These are phyloP conservation scores for Carabus problematicus DNA, from an alignment of 2,888 invertebrate genomes.

Conservation along the genomic window DNA sequence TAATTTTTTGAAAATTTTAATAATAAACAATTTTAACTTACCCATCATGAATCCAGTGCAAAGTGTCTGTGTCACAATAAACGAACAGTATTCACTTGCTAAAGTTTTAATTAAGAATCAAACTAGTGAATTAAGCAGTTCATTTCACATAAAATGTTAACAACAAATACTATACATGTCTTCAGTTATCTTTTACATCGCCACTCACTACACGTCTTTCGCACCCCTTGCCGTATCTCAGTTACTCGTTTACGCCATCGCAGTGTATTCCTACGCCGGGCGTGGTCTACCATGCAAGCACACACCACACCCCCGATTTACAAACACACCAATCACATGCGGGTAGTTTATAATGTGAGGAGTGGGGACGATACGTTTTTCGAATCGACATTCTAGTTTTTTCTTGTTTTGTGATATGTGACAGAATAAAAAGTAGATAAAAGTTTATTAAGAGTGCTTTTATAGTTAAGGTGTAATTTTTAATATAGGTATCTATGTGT, in stretches of 20 bases:
- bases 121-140: not conserved
- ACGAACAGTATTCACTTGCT: too few relatives aligned
- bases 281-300: constrained; percentile 7
- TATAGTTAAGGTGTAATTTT: constrained; percentile 41
- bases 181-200: not conserved
- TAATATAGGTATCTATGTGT: constrained; percentile 29
- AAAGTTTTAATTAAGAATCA: too few relatives aligned
- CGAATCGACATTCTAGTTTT: constrained; percentile 14
- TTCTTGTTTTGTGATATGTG: constrained; percentile 32
- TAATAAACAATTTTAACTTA: not conserved
- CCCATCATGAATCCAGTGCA: constrained; percentile 16
- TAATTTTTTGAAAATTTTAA: too few relatives aligned
- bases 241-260: constrained; percentile 29
- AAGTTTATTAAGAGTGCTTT: constrained; percentile 41
- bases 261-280: constrained; percentile 37
- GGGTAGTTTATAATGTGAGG: not conserved
- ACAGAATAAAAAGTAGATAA: constrained; percentile 37
- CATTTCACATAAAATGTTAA: constrained; percentile 22
- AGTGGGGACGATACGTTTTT: constrained; percentile 17
- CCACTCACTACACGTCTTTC: not conserved
- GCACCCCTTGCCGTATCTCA: constrained; percentile 24
- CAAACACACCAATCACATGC: constrained; percentile 18
- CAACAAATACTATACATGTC: constrained; percentile 9
- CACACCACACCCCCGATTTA: not conserved
- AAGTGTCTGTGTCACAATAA: too few relatives aligned